These are phyloP conservation scores for Caenorhabditis sp. DNA, from an alignment of 2,888 invertebrate genomes.

Conservation along the genomic window DNA sequence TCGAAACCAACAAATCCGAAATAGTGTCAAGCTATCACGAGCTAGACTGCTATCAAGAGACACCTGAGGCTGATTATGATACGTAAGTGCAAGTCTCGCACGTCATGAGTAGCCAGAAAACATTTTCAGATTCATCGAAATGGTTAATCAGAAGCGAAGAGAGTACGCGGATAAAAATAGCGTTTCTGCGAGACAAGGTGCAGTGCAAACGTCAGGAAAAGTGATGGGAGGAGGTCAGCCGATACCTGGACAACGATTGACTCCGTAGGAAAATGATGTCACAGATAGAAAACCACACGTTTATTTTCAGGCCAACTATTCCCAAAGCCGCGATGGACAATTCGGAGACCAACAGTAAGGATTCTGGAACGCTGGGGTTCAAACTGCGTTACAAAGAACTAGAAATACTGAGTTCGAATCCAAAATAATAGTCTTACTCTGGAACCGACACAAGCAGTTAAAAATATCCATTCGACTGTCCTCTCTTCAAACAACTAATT, in stretches of 20 bases:
- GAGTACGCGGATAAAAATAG: slow-evolving; percentile 66
- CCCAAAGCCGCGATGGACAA: slow-evolving; percentile 14
- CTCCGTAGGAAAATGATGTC: slow-evolving; percentile 36
- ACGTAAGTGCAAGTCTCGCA: slow-evolving; percentile 36
- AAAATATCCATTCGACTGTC: too few species aligned
- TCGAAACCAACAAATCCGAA: slow-evolving; percentile 71
- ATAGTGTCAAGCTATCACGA: slow-evolving; percentile 83
- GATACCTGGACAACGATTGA: slow-evolving; percentile 68
- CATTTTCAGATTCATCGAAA: slow-evolving; percentile 70
- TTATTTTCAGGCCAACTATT: slow-evolving; percentile 45
- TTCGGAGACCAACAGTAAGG: slow-evolving; percentile 39
- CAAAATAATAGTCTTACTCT: too few species aligned
- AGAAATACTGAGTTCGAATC: too few species aligned
- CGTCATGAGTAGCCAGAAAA: neutral
- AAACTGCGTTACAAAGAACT: neutral
- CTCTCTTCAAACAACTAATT: too few species aligned
- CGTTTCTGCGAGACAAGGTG: slow-evolving; percentile 31
- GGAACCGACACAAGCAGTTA: too few species aligned
- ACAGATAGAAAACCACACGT: too few species aligned
- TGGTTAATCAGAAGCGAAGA: slow-evolving; percentile 68
- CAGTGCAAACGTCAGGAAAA: slow-evolving; percentile 57
- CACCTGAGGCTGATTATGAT: slow-evolving; percentile 85
- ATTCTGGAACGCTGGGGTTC: neutral
- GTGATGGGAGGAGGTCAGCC: slow-evolving; percentile 76
- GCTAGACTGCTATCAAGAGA: slow-evolving; percentile 85